These are phyloP conservation scores for Monodelphis domestica DNA, from an alignment of 2,797 vertebrate genomes.

Conservation along the genomic window DNA sequence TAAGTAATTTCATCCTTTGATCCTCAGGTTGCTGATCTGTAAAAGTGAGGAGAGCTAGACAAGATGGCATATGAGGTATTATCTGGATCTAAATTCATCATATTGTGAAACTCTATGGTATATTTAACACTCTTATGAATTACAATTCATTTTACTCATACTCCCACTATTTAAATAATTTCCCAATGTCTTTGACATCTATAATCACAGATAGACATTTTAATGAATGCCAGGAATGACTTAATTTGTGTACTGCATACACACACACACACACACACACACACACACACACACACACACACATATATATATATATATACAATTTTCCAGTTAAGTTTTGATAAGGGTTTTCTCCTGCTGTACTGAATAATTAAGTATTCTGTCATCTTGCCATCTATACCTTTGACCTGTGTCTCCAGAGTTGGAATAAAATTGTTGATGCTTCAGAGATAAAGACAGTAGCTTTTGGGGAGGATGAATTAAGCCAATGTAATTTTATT, in stretches of 20 bases:
- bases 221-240: constrained; percentile 46
- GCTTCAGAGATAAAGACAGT: constrained; percentile 47
- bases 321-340: constrained; percentile 24
- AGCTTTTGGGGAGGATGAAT: not conserved
- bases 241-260: constrained; percentile 44
- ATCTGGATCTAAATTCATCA: not conserved
- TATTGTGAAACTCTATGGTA: not conserved
- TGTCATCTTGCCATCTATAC: constrained; percentile 22
- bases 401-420: constrained; percentile 44
- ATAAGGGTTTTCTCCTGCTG: constrained; percentile 9
- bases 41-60: not conserved
- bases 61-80: too few relatives aligned
- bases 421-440: constrained; percentile 63
- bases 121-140: not conserved
- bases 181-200: constrained; percentile 16
- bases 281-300: too few relatives aligned
- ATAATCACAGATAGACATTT: constrained; percentile 58
- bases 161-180: constrained; percentile 2
- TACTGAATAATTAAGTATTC: constrained; percentile 29
- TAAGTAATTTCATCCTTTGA: not conserved
- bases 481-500: constrained; percentile 14
- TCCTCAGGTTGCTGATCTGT: not conserved
- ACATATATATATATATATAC: too few relatives aligned
- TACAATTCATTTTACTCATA: not conserved
- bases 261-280: too few relatives aligned